Conservation (phyloP, 1,140 invertebrate genomes). For the Cydia strobilella region DNA sequence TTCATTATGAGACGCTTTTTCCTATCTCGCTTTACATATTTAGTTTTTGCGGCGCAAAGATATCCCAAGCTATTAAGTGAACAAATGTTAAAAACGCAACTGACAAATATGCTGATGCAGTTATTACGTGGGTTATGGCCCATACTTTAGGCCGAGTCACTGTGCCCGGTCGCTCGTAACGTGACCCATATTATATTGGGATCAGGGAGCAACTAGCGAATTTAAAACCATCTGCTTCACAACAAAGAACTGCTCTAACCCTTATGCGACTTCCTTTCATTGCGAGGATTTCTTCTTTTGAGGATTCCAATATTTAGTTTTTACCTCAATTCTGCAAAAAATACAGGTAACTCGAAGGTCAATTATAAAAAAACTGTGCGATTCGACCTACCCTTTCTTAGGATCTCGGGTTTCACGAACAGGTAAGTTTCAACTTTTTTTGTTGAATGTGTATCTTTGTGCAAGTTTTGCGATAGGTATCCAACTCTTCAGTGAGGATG, state of each 20-base stretch:
- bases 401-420: constrained; percentile 75
- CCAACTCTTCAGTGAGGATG: constrained; percentile 68
- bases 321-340: constrained; percentile 63
- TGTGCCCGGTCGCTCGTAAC: constrained; percentile 52
- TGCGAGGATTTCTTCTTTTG: constrained; percentile 54
- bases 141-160: constrained; percentile 30
- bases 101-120: constrained; percentile 15
- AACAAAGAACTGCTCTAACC: constrained; percentile 71
- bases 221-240: constrained; percentile 64
- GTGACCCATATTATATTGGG: constrained; percentile 67
- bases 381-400: constrained; percentile 75
- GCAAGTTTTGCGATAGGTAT: constrained; percentile 73
- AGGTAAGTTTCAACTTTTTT: constrained; percentile 74
- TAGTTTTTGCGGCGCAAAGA: not conserved
- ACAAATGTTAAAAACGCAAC: constrained; percentile 21
- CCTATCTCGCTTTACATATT: not conserved
- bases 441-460: constrained; percentile 64
- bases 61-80: not conserved
- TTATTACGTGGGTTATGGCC: constrained; percentile 45
- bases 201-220: constrained; percentile 60
- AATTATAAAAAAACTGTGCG: constrained; percentile 66
- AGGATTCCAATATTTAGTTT: constrained; percentile 52
- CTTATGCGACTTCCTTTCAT: constrained; percentile 74
- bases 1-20: constrained; percentile 18
- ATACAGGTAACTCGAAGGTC: constrained; percentile 57